phyloP scores from a whole-genome alignment of 2,113 vertebrate species.

The Tragelaphus imberbis region DNA sequence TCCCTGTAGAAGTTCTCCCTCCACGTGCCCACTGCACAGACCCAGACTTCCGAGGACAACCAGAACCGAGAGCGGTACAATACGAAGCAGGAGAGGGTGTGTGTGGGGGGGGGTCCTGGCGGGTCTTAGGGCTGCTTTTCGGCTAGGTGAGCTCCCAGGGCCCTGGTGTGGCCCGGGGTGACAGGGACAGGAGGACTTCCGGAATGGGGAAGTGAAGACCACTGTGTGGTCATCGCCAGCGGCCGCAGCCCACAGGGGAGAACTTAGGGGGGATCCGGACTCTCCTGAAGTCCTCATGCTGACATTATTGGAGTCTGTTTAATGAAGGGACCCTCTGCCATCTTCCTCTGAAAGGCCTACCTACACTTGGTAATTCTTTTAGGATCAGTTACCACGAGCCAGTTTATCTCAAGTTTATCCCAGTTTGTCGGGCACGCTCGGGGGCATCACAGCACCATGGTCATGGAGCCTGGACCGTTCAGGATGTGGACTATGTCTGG shows the following conservation, averaged over 20 bases:
- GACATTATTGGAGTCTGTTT: not conserved
- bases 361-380: not conserved
- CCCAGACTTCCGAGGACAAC: not conserved
- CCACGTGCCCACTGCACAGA: not conserved
- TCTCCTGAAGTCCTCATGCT: not conserved
- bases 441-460: not conserved
- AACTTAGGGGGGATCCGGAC: too few species aligned
- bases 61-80: not conserved
- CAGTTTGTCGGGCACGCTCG: not conserved
- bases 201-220: not conserved
- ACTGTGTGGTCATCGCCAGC: rapidly evolving
- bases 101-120: rapidly evolving
- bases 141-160: not conserved
- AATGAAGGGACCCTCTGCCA: not conserved
- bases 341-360: not conserved
- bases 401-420: not conserved
- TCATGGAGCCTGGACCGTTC: not conserved
- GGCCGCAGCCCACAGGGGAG: not conserved
- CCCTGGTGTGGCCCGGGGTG: not conserved
- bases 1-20: not conserved
- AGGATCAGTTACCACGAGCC: not conserved
- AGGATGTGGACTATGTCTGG: not conserved
- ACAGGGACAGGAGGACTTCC: not conserved
- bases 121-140: not conserved
- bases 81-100: not conserved